Conservation (phyloP, 2,113 vertebrate species). For the Plecotus auritus region DNA sequence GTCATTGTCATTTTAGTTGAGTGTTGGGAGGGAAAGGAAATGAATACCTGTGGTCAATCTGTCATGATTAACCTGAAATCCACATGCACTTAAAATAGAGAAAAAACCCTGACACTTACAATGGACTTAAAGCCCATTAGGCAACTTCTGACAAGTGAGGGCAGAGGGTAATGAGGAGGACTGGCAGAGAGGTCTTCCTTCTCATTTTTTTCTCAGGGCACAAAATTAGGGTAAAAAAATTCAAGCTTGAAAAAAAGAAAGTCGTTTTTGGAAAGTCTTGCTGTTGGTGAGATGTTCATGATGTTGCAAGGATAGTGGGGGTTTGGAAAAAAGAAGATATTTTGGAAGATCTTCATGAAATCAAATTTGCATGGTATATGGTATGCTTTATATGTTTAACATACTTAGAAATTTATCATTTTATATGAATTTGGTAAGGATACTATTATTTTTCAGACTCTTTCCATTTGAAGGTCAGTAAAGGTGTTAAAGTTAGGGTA, state of each 20-base stretch:
- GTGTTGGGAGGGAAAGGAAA: background rate
- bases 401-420: background rate
- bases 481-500: background rate
- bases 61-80: background rate
- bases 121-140: background rate
- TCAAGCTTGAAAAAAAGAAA: background rate
- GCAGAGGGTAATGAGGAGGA: background rate
- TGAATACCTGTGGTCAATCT: background rate
- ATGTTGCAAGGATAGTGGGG: background rate
- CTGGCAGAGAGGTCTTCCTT: background rate
- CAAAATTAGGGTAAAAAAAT: background rate
- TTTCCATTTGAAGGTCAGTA: background rate
- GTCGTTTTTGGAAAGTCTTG: background rate
- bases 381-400: background rate
- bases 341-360: background rate
- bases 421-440: background rate
- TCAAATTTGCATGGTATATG: background rate
- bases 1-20: background rate
- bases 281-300: background rate
- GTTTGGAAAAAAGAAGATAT: background rate
- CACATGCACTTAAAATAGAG: background rate
- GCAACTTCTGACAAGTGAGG: background rate
- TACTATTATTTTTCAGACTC: background rate
- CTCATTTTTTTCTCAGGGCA: background rate
- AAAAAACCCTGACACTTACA: background rate